These are phyloP conservation scores for Acanthacorydalis orientalis DNA, from an alignment of 2,888 invertebrate genomes.

Conservation along the genomic window DNA sequence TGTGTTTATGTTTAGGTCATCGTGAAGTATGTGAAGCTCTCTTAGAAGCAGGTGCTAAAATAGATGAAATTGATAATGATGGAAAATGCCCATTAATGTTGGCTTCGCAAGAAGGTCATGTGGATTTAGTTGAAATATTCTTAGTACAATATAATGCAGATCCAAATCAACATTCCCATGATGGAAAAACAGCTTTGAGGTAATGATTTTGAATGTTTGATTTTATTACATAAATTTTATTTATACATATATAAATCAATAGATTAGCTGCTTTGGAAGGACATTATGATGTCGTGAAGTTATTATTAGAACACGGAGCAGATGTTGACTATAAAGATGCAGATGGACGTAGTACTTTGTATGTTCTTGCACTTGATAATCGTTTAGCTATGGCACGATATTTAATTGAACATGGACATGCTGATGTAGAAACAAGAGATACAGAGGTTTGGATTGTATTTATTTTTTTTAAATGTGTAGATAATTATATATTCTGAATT, in stretches of 20 bases:
- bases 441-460: conserved; percentile 40
- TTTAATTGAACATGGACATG: conserved; percentile 56
- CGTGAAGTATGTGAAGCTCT: conserved; percentile 64
- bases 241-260: conserved; percentile 3
- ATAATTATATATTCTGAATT: no score
- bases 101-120: conserved; percentile 80
- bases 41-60: conserved; percentile 73
- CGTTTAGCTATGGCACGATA: conserved; percentile 68
- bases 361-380: conserved; percentile 80
- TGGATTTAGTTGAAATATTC: conserved; percentile 43
- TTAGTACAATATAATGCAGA: conserved; percentile 61
- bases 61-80: conserved; percentile 81
- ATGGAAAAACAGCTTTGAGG: conserved; percentile 77
- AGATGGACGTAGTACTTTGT: conserved; percentile 80
- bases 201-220: conserved; percentile 16
- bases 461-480: no score
- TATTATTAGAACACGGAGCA: conserved; percentile 55
- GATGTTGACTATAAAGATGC: conserved; percentile 82
- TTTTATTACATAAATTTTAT: not conserved
- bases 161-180: conserved; percentile 73
- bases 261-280: conserved; percentile 70
- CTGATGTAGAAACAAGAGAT: conserved; percentile 75
- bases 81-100: conserved; percentile 77
- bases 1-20: conserved; percentile 38
- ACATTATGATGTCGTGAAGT: conserved; percentile 60